Evolutionary conservation across 2,797 vertebrate species (phyloP), one percentile per base, ranked within the genome.

Genomic region (Sternotherus odoratus): DNA sequence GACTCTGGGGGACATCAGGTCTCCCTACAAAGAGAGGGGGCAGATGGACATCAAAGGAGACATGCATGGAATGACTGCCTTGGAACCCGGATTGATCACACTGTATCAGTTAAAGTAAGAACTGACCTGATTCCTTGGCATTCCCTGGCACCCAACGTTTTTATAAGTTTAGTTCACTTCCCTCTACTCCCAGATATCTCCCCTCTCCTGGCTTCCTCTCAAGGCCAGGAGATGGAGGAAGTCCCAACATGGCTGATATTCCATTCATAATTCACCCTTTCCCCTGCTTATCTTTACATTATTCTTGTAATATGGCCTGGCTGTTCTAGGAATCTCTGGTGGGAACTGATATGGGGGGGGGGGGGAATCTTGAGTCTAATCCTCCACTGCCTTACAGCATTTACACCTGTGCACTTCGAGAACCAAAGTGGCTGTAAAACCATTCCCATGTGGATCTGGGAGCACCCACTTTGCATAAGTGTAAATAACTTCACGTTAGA

Each of bases 351-450:
- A 28, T 6, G 30, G 48, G 5, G 8, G 26, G 48, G 5, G 8
- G 26, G 28, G 1, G 1, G 1, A 12, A 39, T 5, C 24, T 30
- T 89, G 60, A 60, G 33, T 81, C 54, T 60, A 43, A 63, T 43
- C 0, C 9, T 8, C 2, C 10, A 78, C 23, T 49, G 43, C 28
- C 63, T 78, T 77, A 39, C 36, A 91, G 26, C 3, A 50, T 88
- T 10, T 56, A 9, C 24, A 19, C 0, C 0, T 36, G 12, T 8
- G 24, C 33, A 57, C 63, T 0, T 24, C 0, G 4, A 91, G 21
- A 69, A 49, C 16, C 0, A 2, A 85, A 94, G 56, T 16, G 21
- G 1, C 6, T 51, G 30, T 28, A 78, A 78, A 63, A 43, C 21
- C 21, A 36, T 19, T 69, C 10, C 66, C 36, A 39, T 39, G 66